Evolutionary conservation across 2,113 vertebrate species (phyloP), one percentile per base, ranked within the genome.

Genomic region (Oreochromis tanganicae): DNA sequence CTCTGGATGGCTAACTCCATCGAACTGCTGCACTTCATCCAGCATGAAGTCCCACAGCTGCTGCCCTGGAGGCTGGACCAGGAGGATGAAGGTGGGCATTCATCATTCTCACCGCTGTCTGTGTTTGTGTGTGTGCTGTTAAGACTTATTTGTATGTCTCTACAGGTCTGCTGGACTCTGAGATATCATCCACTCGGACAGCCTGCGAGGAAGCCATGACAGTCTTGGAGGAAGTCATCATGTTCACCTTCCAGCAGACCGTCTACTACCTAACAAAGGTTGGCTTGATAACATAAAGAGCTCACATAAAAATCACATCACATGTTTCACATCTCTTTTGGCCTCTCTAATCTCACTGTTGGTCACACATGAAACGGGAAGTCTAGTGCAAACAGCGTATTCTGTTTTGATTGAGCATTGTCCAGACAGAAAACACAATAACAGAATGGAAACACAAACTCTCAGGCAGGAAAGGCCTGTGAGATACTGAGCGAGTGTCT

Each of bases 241-340:
- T 97, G 96, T 97, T 97, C 84, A 96, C 96, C 90, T 97, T 97
- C 93, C 97, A 97, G 92, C 97, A 97, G 95, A 95, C 95, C 2
- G 96, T 97, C 89, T 97, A 97, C 92, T 97, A 97, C 80, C 94
- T 97, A 36, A 97, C 97, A 32, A 97, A 97, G 95, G 97, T 97
- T 78, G 73, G 93, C 68, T 12, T 9, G n/a, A 17, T 48, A 82
- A 1, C 82, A 63, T 16, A 32, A 80, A 81, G 14, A 87, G 50
- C 36, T 48, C 50, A 13, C 3, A 57, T 4, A 84, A 71, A 29
- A 34, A 32, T 21, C 1, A 41, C 16, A 56, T 81, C 63, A 29
- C 41, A 1, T 46, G 19, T 79, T 68, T 86, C 56, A 63, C 78
- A 54, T 57, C 48, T 48, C 36, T 0, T 46, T n/a, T 56, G 80